Base-by-base conservation (phyloP, 2,888 invertebrate species). In the Stenurella melanura region DNA sequence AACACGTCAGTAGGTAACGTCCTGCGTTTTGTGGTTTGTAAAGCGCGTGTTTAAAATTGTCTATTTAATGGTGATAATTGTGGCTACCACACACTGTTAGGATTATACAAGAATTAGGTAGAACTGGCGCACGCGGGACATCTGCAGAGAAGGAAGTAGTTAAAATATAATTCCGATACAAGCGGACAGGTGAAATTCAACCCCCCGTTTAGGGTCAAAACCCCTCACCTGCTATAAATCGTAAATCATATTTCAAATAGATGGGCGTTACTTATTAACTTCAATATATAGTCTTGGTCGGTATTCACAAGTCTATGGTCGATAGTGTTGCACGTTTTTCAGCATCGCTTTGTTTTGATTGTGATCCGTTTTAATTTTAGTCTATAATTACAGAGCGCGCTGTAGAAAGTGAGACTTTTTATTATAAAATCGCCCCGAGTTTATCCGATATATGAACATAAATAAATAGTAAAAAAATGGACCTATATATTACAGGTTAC, bases 161-260 rank as follows among this genome's bases (percentile, higher is more conserved):
- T 87, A 88, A 85, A 87, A 84, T 81, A 81, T 85, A 85, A 86
- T 87, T 85, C 83, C 83, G 79, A 83, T 81, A 82, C 83, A 80
- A 80, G 79, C 76, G 77, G 85, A 87, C 87, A 88, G 87, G 87
- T 88, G 87, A 84, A 87, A 82, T 82, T 77, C 82, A 76, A 78
- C 83, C 84, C 85, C 84, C 84, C 83, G 81, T 81, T 75, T 77
- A 80, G 84, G 83, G 82, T 82, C 83, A 81, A 78, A 82, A 79
- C 81, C 83, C 85, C 85, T 85, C 86, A 85, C 85, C 85, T 85
- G 85, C 84, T 81, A 58, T 60, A 82, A 83, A 79, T 80, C 87
- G 86, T 88, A 88, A 88, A 88, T 88, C 88, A 88, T 87, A 87
- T 86, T 87, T 84, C 86, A 88, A 88, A 88, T 88, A 87, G 87